Base-by-base conservation (phyloP, 1,140 invertebrate genomes). In the Panonychus citri region DNA sequence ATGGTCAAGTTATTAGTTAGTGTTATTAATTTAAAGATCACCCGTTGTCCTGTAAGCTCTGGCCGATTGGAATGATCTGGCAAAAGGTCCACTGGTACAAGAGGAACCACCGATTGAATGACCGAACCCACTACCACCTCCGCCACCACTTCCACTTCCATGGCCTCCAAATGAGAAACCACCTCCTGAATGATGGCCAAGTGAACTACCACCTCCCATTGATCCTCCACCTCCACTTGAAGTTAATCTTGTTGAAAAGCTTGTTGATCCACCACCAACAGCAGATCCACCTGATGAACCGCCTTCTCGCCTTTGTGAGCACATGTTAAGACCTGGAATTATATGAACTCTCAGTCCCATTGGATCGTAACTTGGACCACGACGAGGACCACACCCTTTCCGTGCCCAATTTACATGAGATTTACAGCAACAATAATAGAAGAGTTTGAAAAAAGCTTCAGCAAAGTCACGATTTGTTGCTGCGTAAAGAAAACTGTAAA, bases 391-490 rank as follows among this genome's bases (percentile, higher is more conserved):
- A 12, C 27, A 25, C n/a, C 49, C 51, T 40, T 63, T 58, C n/a
- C 62, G 40, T 3, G 51, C 24, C 39, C 81, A 78, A 25, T 78
- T 77, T 8, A 84, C 76, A 4, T 78, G 80, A 7, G 78, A 83
- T 66, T 85, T 85, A 68, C 82, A 84, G 63, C 80, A 85, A 64
- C 82, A 85, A 61, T 85, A 85, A 61, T 84, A 77, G 63, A 83
- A 85, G 12, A 85, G 67, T 64, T 82, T 80, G 24, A 79, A 71
- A 64, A 81, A 86, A 3, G 81, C 81, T 57, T 74, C 77, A n/a
- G 81, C 71, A 63, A 82, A 83, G 64, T 79, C 77, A 0, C 75
- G 69, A 63, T 81, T 78, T 3, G 74, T 66, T 0, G 76, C 67
- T 55, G 77, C 77, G 63, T 83, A 83, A 1, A 83, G 64, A 3